These are phyloP conservation scores for Gonatopus flavifemur DNA, from an alignment of 1,140 invertebrate genomes.

Conservation along the genomic window DNA sequence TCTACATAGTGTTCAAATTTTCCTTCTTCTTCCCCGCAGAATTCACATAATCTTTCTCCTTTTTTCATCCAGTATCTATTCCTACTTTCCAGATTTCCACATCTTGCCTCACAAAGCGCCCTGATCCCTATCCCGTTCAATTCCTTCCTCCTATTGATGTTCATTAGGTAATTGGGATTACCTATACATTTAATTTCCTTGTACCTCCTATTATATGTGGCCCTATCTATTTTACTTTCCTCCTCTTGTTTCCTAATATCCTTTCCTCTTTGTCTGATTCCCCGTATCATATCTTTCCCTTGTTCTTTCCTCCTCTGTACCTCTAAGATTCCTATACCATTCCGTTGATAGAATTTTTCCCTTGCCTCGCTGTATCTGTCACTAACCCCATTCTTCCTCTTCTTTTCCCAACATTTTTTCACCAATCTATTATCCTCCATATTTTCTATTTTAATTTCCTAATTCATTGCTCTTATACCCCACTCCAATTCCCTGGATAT, in stretches of 20 bases:
- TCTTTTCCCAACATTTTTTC: background rate
- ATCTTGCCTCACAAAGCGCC: too few relatives aligned
- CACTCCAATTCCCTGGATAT: too few relatives aligned
- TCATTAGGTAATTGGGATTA: background rate
- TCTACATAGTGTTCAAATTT: background rate
- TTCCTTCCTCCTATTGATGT: background rate
- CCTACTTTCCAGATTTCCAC: background rate
- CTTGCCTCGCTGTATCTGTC: too few relatives aligned
- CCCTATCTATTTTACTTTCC: background rate
- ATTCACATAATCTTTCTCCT: background rate
- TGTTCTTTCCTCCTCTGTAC: too few relatives aligned
- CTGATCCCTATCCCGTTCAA: too few relatives aligned
- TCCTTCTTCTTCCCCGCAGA: background rate
- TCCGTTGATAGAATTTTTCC: too few relatives aligned
- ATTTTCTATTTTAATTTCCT: background rate
- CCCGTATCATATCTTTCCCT: too few relatives aligned
- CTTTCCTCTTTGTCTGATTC: too few relatives aligned
- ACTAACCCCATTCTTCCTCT: too few relatives aligned
- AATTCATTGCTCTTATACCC: too few relatives aligned
- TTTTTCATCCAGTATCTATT: conserved; percentile 2
- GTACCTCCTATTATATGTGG: conserved; percentile 1
- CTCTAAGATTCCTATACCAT: too few relatives aligned
- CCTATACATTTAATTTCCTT: background rate
- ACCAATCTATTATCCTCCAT: background rate
- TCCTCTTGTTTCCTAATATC: background rate